phyloP scores from a whole-genome alignment of 92 coral and sea anemone genomes.

The Bergia puertoricense region DNA sequence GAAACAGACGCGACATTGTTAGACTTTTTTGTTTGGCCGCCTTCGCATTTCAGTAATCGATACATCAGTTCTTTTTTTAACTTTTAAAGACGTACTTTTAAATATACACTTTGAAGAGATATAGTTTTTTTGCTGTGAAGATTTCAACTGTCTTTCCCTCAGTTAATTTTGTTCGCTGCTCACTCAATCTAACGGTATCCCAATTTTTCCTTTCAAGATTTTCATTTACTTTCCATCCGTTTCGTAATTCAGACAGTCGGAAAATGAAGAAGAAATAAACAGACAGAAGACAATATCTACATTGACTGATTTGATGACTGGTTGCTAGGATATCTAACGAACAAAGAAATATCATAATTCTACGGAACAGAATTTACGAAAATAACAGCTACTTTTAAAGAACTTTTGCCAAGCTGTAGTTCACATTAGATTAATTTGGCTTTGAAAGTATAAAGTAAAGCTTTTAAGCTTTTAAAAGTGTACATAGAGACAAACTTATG shows the following conservation, averaged over 20 bases:
- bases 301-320: too few relatives aligned
- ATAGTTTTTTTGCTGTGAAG: too few relatives aligned
- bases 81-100: too few relatives aligned
- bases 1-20: too few relatives aligned
- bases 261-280: not conserved
- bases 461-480: too few relatives aligned
- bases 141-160: not conserved
- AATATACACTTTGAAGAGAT: too few relatives aligned
- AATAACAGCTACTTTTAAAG: not conserved
- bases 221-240: not conserved
- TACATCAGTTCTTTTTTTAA: too few relatives aligned
- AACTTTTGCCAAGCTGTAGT: not conserved
- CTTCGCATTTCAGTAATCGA: too few relatives aligned
- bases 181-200: not conserved
- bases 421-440: not conserved
- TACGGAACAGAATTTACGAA: not conserved
- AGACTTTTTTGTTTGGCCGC: too few relatives aligned
- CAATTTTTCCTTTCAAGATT: not conserved
- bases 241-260: not conserved
- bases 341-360: not conserved
- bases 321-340: not conserved
- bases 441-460: not conserved
- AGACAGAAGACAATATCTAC: not conserved
- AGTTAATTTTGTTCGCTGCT: not conserved
- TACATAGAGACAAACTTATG: too few relatives aligned